Base-by-base conservation (phyloP, 2,888 invertebrate genomes). In the Protonemura montana region DNA sequence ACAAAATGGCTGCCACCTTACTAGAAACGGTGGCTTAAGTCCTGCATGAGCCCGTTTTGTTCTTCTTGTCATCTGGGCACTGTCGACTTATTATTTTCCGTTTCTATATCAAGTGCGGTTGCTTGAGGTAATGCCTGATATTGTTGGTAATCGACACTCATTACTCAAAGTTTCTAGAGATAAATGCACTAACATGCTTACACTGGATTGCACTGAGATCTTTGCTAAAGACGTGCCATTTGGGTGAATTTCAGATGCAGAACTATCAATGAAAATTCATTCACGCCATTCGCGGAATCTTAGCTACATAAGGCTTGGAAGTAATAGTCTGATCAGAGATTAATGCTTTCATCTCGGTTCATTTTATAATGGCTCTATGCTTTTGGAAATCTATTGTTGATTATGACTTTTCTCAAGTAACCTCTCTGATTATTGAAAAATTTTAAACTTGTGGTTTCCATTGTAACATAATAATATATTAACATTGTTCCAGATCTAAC, bases 401-500 rank as follows among this genome's bases (percentile, higher is more conserved):
- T 13, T 7, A 59, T 59, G 3, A 59, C 59, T 59, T 21, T 59
- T 59, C 59, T 59, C 59, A 59, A 59, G 21, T 59, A 59, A 59
- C 1, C 1, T 21, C 21, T 59, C 59, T 59, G 59, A 59, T 21
- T 21, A 59, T 21, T 13, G 13, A 59, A 21, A 59, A 2, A 21
- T 59, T 2, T 13, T 59, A 59, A 59, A 1, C 59, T 59, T 13
- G 13, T 21, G 35, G 59, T 59, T 59, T 13, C 59, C 59, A 59
- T 2, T 13, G 59, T 59, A 21, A 59, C 10, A 35, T 35, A 35
- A 35, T 35, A 35, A 35, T 21, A 59, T 59, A 59, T 59, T 59
- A 59, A 59, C 59, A 59, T 59, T 59, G 59, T 59, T 59, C 59
- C 59, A 59, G 59, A 59, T 59, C 59, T 59, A 59, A 59, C 59